Evolutionary conservation across 2,797 vertebrate genomes (phyloP).

Genomic region (Distichodus sexfasciatus): DNA sequence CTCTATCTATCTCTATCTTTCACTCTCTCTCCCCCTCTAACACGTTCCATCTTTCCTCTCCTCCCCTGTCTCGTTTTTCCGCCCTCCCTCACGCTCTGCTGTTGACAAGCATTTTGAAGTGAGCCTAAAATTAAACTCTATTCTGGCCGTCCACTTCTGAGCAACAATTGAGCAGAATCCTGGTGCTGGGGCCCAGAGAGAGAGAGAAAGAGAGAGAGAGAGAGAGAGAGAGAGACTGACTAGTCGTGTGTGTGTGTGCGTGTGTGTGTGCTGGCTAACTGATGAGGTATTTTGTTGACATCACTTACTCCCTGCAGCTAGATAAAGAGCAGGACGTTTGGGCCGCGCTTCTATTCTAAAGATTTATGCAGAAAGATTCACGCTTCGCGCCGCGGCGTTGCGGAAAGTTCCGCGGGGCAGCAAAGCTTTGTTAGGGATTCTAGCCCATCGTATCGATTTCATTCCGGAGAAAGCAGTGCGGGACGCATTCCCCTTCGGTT

Average conservation of each 20-base stretch:
- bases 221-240: background rate
- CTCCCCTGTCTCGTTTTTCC: conserved; percentile 16
- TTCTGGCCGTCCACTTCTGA: conserved; percentile 50
- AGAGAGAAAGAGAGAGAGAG: background rate
- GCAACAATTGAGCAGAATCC: conserved; percentile 38
- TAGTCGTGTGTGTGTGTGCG: conserved; percentile 20
- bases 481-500: background rate
- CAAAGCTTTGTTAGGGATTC: conserved; percentile 21
- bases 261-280: conserved; percentile 42
- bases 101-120: conserved; percentile 77
- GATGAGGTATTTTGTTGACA: conserved; percentile 43
- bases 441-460: conserved; percentile 17
- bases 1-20: background rate
- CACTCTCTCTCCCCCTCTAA: conserved; percentile 13
- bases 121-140: conserved; percentile 72
- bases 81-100: conserved; percentile 50
- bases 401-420: too few species aligned
- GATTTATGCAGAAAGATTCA: too few species aligned
- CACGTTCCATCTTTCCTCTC: conserved; percentile 45
- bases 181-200: conserved; percentile 7
- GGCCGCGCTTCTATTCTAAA: conserved; percentile 28
- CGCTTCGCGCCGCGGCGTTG: too few species aligned
- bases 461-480: background rate
- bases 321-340: conserved; percentile 25
- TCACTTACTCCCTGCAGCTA: conserved; percentile 38